Percentiles rank a stretch among this genome's conserved stretches.
These are phyloP conservation scores for Tiliacea aurago DNA, from an alignment of 2,888 invertebrate genomes.

Conservation along the genomic window DNA sequence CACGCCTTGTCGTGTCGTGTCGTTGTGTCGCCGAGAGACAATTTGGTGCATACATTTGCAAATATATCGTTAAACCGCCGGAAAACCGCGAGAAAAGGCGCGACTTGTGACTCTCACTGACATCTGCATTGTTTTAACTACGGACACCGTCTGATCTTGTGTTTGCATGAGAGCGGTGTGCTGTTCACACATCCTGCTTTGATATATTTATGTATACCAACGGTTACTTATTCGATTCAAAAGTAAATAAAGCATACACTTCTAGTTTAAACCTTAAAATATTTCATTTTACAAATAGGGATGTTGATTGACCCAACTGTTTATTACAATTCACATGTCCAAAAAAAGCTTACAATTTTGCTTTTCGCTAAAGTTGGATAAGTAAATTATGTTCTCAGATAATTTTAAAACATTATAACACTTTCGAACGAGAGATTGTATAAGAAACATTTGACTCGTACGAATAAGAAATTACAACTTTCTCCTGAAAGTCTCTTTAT, in stretches of 20 bases:
- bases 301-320: too few species aligned
- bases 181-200: background rate
- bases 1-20: background rate
- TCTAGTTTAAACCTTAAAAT: background rate
- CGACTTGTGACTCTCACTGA: background rate
- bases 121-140: background rate
- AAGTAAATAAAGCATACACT: background rate
- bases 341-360: background rate
- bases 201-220: background rate
- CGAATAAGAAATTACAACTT: slow-evolving; percentile 17
- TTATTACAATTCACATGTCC: slow-evolving; percentile 2
- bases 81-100: background rate
- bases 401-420: background rate
- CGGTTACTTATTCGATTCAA: background rate
- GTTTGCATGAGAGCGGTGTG: background rate
- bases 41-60: slow-evolving; percentile 5
- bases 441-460: slow-evolving; percentile 1
- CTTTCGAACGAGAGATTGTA: background rate
- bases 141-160: background rate
- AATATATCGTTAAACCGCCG: background rate
- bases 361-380: slow-evolving; percentile 1
- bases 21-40: background rate
- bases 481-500: slow-evolving; percentile 16
- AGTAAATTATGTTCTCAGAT: slow-evolving; percentile 13
- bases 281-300: background rate